Evolutionary conservation across 2,797 vertebrate genomes (phyloP), one percentile per base, ranked within the genome.

Genomic region (Neosalanx taihuensis): DNA sequence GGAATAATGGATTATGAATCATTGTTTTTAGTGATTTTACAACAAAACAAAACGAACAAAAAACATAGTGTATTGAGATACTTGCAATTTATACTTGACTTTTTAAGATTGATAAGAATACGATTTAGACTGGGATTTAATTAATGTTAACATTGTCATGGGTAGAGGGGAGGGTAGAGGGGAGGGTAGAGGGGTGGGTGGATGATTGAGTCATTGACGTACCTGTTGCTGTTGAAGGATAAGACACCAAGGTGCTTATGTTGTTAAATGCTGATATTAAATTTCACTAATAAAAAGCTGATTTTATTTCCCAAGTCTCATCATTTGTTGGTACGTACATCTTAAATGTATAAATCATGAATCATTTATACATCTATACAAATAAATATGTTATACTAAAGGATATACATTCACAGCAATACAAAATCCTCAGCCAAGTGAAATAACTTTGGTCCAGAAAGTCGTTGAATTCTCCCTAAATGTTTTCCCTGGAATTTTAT

Each of bases 11-110:
- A 66, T 49, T 3, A 29, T 65, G 77, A 86, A 71, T 62, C 37
- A 76, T 78, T 85, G 83, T 76, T 81, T 82, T 74, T 81, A 59
- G 59, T 85, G 79, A 77, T 85, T 84, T 69, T 74, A 53, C 35
- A 65, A 13, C 3, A 46, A 3, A 46, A 46, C 7, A 46, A 46
- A 7, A 41, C 7, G 1, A 26, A 26, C n/a, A n/a, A 26, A 26
- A 26, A 56, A 80, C 57, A 49, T 56, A 81, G 49, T 60, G 72
- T 33, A 72, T 65, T 77, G 64, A 71, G 68, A 68, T 83, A 83
- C 26, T 79, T 75, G 79, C 29, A 41, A 85, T 90, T 89, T 87
- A 80, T 85, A 89, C 81, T 83, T 85, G 70, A 84, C 35, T 72
- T 82, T 79, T 79, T 75, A 57, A 70, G 58, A 81, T 88, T 86